Evolutionary conservation across 2,888 invertebrate genomes (phyloP), one percentile per base, ranked within the genome.

Genomic region (Drosophila acutilabella): DNA sequence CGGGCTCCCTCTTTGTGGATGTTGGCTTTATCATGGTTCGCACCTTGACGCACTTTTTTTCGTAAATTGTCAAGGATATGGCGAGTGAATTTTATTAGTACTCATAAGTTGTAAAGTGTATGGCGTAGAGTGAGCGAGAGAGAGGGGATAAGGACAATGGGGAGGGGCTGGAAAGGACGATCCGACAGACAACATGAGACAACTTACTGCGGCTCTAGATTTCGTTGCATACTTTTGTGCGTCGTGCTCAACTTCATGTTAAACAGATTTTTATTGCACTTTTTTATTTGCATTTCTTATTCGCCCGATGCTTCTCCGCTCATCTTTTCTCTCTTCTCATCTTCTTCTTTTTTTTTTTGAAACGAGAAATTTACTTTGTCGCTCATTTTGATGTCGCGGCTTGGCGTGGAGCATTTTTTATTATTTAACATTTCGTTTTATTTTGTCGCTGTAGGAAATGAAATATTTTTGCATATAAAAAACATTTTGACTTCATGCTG

Each of bases 381-480:
- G 65, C 65, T 71, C 73, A 68, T 78, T 68, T 59, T 64, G 59
- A 52, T 71, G 50, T 54, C 44, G 54, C 53, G 50, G 53, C 56
- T 48, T 50, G 57, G 53, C 38, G 16, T 51, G 57, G 18, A 65
- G 52, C 71, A 40, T 54, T 64, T 74, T 81, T 80, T 88, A 78
- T 83, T 88, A 85, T 88, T 88, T 71, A 82, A 71, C 82, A 82
- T 80, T 80, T 80, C 76, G 68, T 77, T 74, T 80, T 60, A 76
- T 80, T 76, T 69, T 62, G 65, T 58, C 65, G 74, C 75, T 79
- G 89, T 68, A 87, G 88, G 81, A 85, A 89, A 85, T 87, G 89
- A 89, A 87, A 84, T 87, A 85, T 85, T 87, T 88, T 85, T 88
- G 87, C 85, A 85, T 88, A 89, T 87, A 81, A 85, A 85, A 87